These are phyloP conservation scores for Drosophila pseudotakahashii DNA, from an alignment of 2,888 invertebrate genomes.

Conservation along the genomic window DNA sequence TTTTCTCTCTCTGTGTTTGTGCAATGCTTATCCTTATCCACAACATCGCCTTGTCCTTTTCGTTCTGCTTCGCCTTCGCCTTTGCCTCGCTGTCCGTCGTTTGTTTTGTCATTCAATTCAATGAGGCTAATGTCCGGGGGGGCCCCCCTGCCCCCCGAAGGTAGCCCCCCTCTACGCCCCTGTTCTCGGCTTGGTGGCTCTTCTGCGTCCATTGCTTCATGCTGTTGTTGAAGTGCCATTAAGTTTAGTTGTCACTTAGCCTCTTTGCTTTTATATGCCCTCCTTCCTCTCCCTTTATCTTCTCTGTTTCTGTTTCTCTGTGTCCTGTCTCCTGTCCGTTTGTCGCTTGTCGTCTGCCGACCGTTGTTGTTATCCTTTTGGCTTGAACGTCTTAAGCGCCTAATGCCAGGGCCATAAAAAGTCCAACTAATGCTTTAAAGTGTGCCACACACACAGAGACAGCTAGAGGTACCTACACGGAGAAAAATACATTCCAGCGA, in stretches of 20 bases:
- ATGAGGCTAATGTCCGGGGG: constrained; percentile 83
- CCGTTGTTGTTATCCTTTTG: constrained; percentile 77
- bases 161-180: constrained; percentile 36
- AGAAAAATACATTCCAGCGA: background rate
- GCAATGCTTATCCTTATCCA: constrained; percentile 79
- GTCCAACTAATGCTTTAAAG: constrained; percentile 81
- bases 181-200: constrained; percentile 53
- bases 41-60: constrained; percentile 68
- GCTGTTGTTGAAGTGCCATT: constrained; percentile 83
- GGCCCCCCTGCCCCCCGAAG: constrained; percentile 60
- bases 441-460: constrained; percentile 62
- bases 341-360: constrained; percentile 39
- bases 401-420: constrained; percentile 80
- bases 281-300: constrained; percentile 16
- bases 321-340: constrained; percentile 33
- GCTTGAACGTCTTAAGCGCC: constrained; percentile 80
- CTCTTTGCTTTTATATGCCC: constrained; percentile 81
- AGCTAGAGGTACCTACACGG: constrained; percentile 11
- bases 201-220: constrained; percentile 80
- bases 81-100: constrained; percentile 59
- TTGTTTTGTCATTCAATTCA: constrained; percentile 82
- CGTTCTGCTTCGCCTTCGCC: constrained; percentile 41
- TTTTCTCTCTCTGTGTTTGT: constrained; percentile 25
- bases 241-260: constrained; percentile 83
- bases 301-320: constrained; percentile 36